phyloP scores from a whole-genome alignment of 1,140 invertebrate genomes.

The Lepidurus apus region DNA sequence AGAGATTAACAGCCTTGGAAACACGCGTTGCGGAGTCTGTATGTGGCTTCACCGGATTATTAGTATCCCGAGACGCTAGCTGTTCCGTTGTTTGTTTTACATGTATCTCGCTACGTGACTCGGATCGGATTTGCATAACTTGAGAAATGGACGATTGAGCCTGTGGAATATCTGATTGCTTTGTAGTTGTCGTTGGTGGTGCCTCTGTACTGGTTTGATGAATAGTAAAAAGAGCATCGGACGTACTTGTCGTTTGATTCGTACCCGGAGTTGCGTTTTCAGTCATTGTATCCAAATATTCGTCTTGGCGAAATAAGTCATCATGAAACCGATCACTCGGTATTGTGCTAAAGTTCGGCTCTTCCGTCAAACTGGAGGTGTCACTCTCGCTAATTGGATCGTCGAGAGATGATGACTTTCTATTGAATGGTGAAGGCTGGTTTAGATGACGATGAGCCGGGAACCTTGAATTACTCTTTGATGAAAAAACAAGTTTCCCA shows the following conservation, averaged over 20 bases:
- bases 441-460: no score
- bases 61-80: background rate
- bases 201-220: background rate
- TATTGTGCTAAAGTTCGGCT: no score
- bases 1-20: background rate
- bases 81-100: background rate
- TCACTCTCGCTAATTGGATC: no score
- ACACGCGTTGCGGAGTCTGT: background rate
- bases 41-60: background rate
- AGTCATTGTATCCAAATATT: no score
- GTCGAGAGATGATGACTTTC: no score
- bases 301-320: no score
- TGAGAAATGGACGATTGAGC: background rate
- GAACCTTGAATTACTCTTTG: no score
- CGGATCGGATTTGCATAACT: background rate
- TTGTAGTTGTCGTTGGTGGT: background rate
- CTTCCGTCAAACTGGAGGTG: no score
- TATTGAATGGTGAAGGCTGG: no score
- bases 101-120: background rate
- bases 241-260: background rate
- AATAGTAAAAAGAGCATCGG: background rate
- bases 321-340: no score
- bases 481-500: no score
- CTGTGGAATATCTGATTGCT: background rate
- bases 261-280: background rate